A percentile compares a stretch with the other conserved stretches of the same genome.
Evolutionary conservation across 2,797 vertebrate species (phyloP).

Genomic region (Girardinus metallicus): DNA sequence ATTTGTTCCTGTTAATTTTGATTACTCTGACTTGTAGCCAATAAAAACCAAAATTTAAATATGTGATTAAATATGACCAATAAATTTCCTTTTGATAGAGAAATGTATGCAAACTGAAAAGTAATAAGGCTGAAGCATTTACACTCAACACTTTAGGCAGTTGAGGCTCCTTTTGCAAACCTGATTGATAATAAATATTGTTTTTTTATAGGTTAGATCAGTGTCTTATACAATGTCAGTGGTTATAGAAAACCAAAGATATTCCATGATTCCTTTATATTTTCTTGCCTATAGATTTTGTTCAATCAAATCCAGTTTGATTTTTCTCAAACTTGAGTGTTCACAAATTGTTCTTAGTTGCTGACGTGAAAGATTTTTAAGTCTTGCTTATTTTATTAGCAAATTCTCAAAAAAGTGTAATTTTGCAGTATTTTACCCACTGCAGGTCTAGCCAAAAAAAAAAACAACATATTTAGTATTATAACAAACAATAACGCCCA

Average conservation of each 20-base stretch:
- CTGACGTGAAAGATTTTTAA: neutral
- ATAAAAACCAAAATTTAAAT: neutral
- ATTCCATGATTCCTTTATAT: neutral
- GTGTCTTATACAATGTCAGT: too few species aligned
- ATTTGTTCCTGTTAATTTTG: neutral
- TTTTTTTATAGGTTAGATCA: neutral
- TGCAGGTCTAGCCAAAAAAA: constrained; percentile 1
- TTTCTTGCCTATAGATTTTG: too few species aligned
- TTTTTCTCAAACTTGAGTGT: too few species aligned
- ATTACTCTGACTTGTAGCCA: neutral
- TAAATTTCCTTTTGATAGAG: neutral
- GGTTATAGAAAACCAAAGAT: too few species aligned
- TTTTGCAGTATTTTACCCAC: constrained; percentile 18
- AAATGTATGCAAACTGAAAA: neutral
- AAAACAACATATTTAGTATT: constrained; percentile 20
- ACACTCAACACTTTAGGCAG: neutral
- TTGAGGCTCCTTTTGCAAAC: neutral
- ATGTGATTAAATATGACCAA: neutral
- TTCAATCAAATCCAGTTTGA: too few species aligned
- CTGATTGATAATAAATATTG: neutral
- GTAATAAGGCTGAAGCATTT: neutral
- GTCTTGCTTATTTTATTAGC: constrained; percentile 1
- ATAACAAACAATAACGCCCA: neutral
- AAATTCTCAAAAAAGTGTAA: constrained; percentile 15
- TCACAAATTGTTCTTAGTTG: too few species aligned